phyloP scores from a whole-genome alignment of 2,888 invertebrate genomes.

The Ernsta delagoae region DNA sequence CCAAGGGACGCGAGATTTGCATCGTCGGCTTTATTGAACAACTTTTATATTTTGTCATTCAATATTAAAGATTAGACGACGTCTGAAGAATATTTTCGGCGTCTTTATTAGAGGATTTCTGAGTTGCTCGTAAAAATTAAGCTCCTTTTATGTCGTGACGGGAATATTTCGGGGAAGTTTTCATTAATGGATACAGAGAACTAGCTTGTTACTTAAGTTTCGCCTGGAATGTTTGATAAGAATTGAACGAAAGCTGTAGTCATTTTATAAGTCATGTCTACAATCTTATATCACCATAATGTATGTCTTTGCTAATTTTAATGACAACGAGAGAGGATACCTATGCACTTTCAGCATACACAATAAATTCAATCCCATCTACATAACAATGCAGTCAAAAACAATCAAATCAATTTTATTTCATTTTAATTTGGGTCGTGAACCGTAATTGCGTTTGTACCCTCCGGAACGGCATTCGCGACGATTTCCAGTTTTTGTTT shows the following conservation, averaged over 20 bases:
- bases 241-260: too few relatives aligned
- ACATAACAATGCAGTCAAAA: not conserved
- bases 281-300: too few relatives aligned
- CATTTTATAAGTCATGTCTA: too few relatives aligned
- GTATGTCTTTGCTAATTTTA: too few relatives aligned
- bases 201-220: not conserved
- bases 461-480: conserved; percentile 2
- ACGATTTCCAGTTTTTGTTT: conserved; percentile 20
- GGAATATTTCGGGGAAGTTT: conserved; percentile 46
- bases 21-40: conserved; percentile 70
- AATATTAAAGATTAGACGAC: conserved; percentile 67
- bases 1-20: conserved; percentile 65
- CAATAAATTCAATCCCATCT: not conserved
- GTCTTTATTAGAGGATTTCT: conserved; percentile 46
- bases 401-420: not conserved
- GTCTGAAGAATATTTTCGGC: conserved; percentile 55
- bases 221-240: not conserved
- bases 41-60: conserved; percentile 73
- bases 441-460: conserved; percentile 8
- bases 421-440: conserved; percentile 24
- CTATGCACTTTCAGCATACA: not conserved
- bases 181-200: conserved; percentile 50
- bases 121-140: conserved; percentile 53
- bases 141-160: conserved; percentile 46
- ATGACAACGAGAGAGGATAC: too few relatives aligned